These are phyloP conservation scores for Gracilinanus agilis DNA, from an alignment of 2,113 vertebrate genomes.

Conservation along the genomic window DNA sequence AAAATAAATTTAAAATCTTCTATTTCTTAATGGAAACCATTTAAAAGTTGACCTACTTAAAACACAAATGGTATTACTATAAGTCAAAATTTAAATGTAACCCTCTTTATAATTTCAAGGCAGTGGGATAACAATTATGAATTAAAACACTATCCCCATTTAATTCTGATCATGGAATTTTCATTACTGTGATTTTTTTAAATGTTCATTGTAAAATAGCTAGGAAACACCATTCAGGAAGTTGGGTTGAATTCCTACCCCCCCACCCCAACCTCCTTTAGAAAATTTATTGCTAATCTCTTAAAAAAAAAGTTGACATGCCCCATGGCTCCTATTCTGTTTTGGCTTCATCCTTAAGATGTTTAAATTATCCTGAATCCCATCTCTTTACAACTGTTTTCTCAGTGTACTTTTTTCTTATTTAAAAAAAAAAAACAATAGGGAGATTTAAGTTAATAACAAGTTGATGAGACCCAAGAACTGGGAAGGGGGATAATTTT, in stretches of 20 bases:
- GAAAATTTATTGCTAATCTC: slow-evolving; percentile 15
- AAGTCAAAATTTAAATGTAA: not conserved
- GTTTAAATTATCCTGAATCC: not conserved
- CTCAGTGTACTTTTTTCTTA: not conserved
- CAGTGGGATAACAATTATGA: slow-evolving; percentile 4
- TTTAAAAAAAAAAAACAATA: not conserved
- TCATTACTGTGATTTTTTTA: not conserved
- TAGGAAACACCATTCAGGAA: not conserved
- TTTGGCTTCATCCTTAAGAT: slow-evolving; percentile 1
- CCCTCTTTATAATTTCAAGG: not conserved
- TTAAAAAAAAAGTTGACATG: not conserved
- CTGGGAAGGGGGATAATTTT: not conserved
- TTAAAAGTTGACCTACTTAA: slow-evolving; percentile 43
- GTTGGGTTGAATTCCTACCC: not conserved
- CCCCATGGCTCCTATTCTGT: not conserved
- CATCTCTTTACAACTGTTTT: slow-evolving; percentile 10
- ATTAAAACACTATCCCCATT: slow-evolving; percentile 21
- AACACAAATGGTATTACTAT: not conserved
- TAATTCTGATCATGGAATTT: slow-evolving; percentile 4
- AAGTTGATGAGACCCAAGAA: not conserved
- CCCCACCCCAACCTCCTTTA: not conserved
- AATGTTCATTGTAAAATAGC: not conserved
- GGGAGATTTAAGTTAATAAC: not conserved
- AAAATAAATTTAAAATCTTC: not conserved
- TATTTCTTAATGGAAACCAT: not conserved